phyloP scores from a whole-genome alignment of 2,888 invertebrate genomes.

The Sminthurides aquaticus region DNA sequence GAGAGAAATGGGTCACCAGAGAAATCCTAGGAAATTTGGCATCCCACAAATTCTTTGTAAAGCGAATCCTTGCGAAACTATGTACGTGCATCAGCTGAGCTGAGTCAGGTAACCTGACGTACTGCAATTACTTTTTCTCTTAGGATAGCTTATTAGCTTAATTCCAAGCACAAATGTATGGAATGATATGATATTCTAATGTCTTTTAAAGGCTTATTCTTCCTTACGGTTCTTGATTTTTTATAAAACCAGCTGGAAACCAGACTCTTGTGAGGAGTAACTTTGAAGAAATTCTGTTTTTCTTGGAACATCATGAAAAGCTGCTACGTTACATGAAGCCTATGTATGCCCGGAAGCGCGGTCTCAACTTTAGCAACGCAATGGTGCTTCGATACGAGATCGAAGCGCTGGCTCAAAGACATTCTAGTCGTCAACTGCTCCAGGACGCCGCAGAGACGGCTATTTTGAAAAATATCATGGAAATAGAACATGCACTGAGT shows the following conservation, averaged over 20 bases:
- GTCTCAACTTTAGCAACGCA: conserved; percentile 14
- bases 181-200: too few species aligned
- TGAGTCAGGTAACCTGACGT: not conserved
- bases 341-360: conserved; percentile 17
- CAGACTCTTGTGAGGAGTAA: too few species aligned
- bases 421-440: conserved; percentile 7
- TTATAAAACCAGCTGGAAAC: too few species aligned
- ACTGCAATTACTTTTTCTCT: too few species aligned
- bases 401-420: not conserved
- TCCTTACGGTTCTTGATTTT: not conserved
- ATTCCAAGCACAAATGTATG: too few species aligned
- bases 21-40: conserved; percentile 15
- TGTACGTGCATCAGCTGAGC: not conserved
- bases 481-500: conserved; percentile 18
- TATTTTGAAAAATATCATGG: conserved; percentile 15
- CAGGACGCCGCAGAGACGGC: conserved; percentile 19
- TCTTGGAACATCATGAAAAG: conserved; percentile 15
- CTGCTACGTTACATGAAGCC: conserved; percentile 16
- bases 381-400: conserved; percentile 16
- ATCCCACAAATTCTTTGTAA: conserved; percentile 14
- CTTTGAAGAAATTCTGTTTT: conserved; percentile 10
- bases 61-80: conserved; percentile 1
- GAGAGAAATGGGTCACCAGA: conserved; percentile 18
- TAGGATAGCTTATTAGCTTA: too few species aligned
- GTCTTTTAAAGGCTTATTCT: not conserved